Conservation (phyloP, 2,113 vertebrate species). For the Tupaia tana region DNA sequence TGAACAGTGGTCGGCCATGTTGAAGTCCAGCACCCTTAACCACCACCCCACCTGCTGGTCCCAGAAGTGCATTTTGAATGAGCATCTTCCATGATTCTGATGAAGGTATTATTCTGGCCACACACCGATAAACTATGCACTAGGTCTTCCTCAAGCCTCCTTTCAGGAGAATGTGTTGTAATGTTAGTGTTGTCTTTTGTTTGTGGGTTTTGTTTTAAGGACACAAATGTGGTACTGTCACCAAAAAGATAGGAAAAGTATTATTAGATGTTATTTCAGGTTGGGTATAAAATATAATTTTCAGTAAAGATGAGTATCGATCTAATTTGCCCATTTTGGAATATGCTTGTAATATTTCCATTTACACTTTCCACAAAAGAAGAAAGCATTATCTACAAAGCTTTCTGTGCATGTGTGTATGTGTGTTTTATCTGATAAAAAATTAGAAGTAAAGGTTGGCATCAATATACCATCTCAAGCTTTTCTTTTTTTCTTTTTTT, state of each 20-base stretch:
- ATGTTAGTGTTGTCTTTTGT: slow-evolving; percentile 26
- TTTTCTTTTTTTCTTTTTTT: slow-evolving; percentile 15
- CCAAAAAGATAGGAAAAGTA: slow-evolving; percentile 41
- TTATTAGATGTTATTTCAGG: slow-evolving; percentile 35
- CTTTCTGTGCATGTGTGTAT: not conserved
- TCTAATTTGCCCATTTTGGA: slow-evolving; percentile 12
- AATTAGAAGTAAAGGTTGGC: slow-evolving; percentile 76
- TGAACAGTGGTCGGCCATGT: too few species aligned
- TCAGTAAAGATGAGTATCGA: not conserved
- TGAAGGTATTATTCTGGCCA: not conserved
- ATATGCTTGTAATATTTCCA: not conserved
- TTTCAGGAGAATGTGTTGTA: not conserved
- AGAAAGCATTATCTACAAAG: slow-evolving; percentile 58
- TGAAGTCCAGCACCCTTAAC: too few species aligned
- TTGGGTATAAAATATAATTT: not conserved
- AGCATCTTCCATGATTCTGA: not conserved
- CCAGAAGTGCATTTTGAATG: not conserved
- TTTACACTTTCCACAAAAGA: slow-evolving; percentile 61
- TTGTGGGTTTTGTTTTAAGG: slow-evolving; percentile 28
- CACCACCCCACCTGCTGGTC: too few species aligned
- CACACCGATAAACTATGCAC: not conserved
- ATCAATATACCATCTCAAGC: slow-evolving; percentile 51
- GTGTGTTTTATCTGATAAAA: slow-evolving; percentile 74
- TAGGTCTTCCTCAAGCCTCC: not conserved
- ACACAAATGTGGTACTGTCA: slow-evolving; percentile 23